Percentiles rank a stretch among this genome's conserved stretches.
These are phyloP conservation scores for Dicerorhinus sumatrensis DNA, from an alignment of 2,113 vertebrate species.

Conservation along the genomic window DNA sequence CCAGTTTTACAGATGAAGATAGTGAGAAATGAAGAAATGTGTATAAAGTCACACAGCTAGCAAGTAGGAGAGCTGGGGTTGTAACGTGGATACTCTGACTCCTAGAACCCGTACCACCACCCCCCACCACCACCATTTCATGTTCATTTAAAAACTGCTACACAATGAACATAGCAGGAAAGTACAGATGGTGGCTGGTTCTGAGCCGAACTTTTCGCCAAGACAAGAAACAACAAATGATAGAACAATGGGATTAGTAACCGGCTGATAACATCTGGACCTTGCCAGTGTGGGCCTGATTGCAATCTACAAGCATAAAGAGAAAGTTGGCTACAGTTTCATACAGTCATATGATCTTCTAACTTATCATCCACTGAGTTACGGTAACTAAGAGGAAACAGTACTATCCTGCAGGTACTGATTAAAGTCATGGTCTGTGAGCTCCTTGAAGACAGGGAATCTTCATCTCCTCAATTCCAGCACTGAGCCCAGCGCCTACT, in stretches of 20 bases:
- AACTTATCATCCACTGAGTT: constrained; percentile 70
- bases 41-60: neutral
- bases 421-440: constrained; percentile 68
- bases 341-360: constrained; percentile 71
- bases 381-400: constrained; percentile 67
- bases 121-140: neutral
- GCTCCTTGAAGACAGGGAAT: constrained; percentile 60
- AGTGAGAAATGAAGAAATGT: neutral
- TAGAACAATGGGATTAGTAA: neutral
- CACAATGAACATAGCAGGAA: neutral
- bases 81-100: neutral
- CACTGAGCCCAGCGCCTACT: neutral
- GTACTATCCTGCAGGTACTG: constrained; percentile 46
- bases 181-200: too few relatives aligned
- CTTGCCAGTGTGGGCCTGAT: neutral
- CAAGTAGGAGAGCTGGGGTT: neutral
- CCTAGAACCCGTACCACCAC: neutral
- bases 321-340: neutral
- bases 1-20: neutral
- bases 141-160: neutral
- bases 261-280: neutral
- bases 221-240: constrained; percentile 31
- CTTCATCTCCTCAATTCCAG: neutral
- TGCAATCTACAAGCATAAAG: neutral
- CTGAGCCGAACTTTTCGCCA: neutral